Evolutionary conservation across 2,797 vertebrate species (phyloP), one percentile per base, ranked within the genome.

Genomic region (Nasua narica): DNA sequence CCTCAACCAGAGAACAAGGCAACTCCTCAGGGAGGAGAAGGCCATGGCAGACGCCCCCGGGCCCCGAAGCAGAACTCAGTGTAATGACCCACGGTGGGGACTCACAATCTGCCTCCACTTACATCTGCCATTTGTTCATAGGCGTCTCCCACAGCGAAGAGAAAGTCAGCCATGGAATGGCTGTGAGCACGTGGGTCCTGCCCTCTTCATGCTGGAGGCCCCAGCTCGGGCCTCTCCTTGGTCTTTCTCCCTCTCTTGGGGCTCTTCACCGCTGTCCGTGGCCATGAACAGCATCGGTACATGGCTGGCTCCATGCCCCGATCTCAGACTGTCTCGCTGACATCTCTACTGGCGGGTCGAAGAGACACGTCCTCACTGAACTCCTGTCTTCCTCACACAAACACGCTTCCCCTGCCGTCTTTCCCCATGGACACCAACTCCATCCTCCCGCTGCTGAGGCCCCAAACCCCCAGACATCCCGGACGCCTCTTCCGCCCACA

Each of bases 301-400:
- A 43, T 37, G 6, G 52, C 6, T 4, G 14, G 58, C 16, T 19
- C 27, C 40, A 29, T 2, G 32, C 40, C 29, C 23, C 5, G 27
- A 60, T 60, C 37, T 54, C 50, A 37, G 83, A 25, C 11, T 0
- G 14, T 56, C n/a, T 9, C 9, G 46, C 23, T 25, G 84, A 32
- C 40, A 21, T 25, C 8, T 25, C 62, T 21, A 6, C 52, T n/a
- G 54, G 25, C 2, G 4, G 0, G 40, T 8, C 23, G 5, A 1
- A 16, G 3, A 25, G 65, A 29, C 13, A 23, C 0, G 2, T 32
- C 18, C 18, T 8, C 18, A 2, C 23, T 0, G 18, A n/a, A 67
- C 52, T 50, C 90, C 9, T 10, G 11, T 6, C 35, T 3, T 16
- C 29, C 58, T 91, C 16, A 4, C 5, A 21, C 54, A 48, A 37